phyloP scores from a whole-genome alignment of 2,888 invertebrate species.

The Eulithis testata region DNA sequence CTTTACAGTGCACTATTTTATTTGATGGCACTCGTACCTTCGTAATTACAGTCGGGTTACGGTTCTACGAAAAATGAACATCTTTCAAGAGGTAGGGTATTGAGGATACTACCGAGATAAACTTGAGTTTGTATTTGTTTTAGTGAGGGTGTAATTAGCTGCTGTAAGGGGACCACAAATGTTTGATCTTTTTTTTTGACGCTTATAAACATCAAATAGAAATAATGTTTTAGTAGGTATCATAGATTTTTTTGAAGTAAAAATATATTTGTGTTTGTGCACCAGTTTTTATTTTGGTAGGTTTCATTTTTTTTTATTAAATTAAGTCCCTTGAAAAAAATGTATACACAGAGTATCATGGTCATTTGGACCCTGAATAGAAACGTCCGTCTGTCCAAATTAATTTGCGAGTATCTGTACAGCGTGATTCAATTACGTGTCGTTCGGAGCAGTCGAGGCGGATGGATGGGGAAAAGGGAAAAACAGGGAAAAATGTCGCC shows the following conservation, averaged over 20 bases:
- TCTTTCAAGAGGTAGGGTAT: conserved; percentile 34
- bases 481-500: conserved; percentile 80
- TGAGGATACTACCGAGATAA: conserved; percentile 19
- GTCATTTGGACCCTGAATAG: conserved; percentile 21
- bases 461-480: conserved; percentile 78
- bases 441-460: conserved; percentile 71
- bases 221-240: not conserved
- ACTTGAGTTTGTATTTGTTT: conserved; percentile 26
- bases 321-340: too few relatives aligned
- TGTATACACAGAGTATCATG: not conserved
- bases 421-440: conserved; percentile 79
- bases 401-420: conserved; percentile 70
- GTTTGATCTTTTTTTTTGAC: conserved; percentile 24
- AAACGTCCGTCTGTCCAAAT: conserved; percentile 63
- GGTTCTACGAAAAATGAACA: conserved; percentile 43
- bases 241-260: too few relatives aligned
- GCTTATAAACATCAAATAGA: not conserved
- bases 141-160: conserved; percentile 36
- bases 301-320: too few relatives aligned
- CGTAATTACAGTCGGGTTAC: conserved; percentile 65
- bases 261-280: too few relatives aligned
- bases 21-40: conserved; percentile 63
- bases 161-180: conserved; percentile 10
- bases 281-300: too few relatives aligned
- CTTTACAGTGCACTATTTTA: conserved; percentile 62